Percentiles rank a stretch among this genome's conserved stretches.
phyloP scores from a whole-genome alignment of 2,113 vertebrate genomes.

The cat (Felis catus) region DNA sequence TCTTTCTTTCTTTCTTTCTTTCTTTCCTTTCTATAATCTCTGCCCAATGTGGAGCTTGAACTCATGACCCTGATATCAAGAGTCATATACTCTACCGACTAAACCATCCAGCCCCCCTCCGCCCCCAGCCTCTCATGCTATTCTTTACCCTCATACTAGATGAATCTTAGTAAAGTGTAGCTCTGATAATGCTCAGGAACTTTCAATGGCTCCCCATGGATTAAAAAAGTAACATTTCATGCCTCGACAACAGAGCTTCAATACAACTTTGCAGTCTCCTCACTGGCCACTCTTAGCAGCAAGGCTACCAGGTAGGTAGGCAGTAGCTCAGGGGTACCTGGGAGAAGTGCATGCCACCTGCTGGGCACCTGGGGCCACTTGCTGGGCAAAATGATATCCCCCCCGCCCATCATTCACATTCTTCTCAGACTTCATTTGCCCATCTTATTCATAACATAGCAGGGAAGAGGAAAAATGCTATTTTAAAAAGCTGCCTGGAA shows the following conservation, averaged over 20 bases:
- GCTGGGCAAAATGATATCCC: background rate
- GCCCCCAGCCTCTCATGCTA: background rate
- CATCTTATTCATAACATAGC: background rate
- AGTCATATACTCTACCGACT: background rate
- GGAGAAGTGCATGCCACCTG: background rate
- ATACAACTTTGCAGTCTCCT: background rate
- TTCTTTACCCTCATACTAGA: background rate
- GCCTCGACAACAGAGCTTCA: background rate
- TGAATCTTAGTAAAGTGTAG: background rate
- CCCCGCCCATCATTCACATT: background rate
- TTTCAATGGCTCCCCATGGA: background rate
- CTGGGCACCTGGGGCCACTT: background rate
- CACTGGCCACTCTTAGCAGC: background rate
- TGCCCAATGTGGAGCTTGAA: background rate
- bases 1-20: rapidly evolving
- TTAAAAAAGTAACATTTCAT: background rate
- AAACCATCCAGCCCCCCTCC: background rate
- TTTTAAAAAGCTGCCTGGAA: background rate
- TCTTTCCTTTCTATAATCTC: background rate
- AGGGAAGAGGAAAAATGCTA: background rate
- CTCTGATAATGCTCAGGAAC: background rate
- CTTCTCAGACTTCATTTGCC: background rate
- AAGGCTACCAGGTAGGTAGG: background rate
- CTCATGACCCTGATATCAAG: background rate
- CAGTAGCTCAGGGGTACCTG: background rate